Conservation (phyloP, 2,113 vertebrate species). For the Riparia riparia region DNA sequence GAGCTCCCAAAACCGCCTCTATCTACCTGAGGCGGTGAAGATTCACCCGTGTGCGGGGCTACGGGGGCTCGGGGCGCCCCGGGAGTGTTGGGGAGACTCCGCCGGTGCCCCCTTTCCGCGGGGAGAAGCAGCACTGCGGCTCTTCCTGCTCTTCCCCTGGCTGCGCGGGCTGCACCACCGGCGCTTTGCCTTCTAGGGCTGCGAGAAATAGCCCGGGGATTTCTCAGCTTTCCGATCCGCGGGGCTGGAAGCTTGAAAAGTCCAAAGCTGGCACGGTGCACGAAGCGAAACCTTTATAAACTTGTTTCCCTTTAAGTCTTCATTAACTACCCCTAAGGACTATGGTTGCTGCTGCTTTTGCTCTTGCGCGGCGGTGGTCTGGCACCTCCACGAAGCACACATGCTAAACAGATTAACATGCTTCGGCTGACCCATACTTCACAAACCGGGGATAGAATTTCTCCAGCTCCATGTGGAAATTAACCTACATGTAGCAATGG, state of each 20-base stretch:
- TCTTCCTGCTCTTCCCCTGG: background rate
- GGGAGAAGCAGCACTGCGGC: background rate
- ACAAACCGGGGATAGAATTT: slow-evolving; percentile 85
- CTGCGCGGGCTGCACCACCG: fast-evolving
- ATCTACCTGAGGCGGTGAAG: background rate
- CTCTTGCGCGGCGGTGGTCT: slow-evolving; percentile 82
- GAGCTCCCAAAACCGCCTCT: background rate
- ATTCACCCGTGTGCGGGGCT: fast-evolving
- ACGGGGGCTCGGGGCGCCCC: fast-evolving
- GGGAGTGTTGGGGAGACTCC: fast-evolving
- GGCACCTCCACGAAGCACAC: slow-evolving; percentile 83
- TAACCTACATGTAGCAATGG: slow-evolving; percentile 83
- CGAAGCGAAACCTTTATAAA: slow-evolving; percentile 45
- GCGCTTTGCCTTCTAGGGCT: background rate
- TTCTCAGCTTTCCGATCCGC: background rate
- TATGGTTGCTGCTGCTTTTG: slow-evolving; percentile 62
- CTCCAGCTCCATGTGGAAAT: slow-evolving; percentile 85
- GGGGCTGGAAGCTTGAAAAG: background rate
- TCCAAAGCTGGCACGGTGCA: background rate
- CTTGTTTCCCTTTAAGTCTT: slow-evolving; percentile 71
- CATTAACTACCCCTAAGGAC: slow-evolving; percentile 77
- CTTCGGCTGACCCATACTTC: slow-evolving; percentile 83
- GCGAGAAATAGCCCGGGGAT: background rate
- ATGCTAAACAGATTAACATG: slow-evolving; percentile 93
- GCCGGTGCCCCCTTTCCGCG: background rate